Evolutionary conservation across 2,888 invertebrate species (phyloP), one percentile per base, ranked within the genome.

Genomic region (Troides aeacus): DNA sequence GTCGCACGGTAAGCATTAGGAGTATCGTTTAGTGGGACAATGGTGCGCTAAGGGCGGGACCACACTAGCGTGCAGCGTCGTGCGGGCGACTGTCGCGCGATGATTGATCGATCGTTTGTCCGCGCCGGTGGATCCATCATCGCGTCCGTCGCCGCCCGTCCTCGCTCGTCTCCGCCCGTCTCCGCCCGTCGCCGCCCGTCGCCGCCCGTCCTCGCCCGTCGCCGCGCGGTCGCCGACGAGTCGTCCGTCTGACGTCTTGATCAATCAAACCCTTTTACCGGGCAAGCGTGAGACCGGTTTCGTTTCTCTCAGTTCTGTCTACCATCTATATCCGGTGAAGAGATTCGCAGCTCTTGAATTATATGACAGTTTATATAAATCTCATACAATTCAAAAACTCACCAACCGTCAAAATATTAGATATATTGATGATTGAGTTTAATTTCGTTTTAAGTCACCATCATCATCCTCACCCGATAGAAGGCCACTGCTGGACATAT

Each of bases 81-180:
- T 42, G 62, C 64, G 61, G 72, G 76, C 74, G 72, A 72, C 71
- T 65, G 72, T 62, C 69, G 72, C 21, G 17, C 50, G 62, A 70
- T 75, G 77, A 77, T 73, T 76, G 81, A 80, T 81, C 76, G 79
- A 76, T 76, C 73, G 75, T 74, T 77, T 76, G 78, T 79, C 76
- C 74, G 69, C 66, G 56, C 66, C 46, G 70, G 61, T 61, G 73
- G 65, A 77, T 77, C 76, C 74, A 77, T 77, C 77, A 77, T 74
- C 58, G 64, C 66, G 71, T 21, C 59, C 71, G 53, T 71, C 71
- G 3, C 4, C 30, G 30, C 30, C 30, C 30, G 72, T 75, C 75
- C 69, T 7, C 50, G 15, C 46, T 64, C 71, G 75, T 76, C 75
- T 75, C 71, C 75, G 56, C 70, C 71, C 63, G 66, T 68, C 73